Percentiles rank a stretch among this genome's conserved stretches.
phyloP scores from a whole-genome alignment of 1,140 invertebrate genomes.

The Drosophila chauvacae region DNA sequence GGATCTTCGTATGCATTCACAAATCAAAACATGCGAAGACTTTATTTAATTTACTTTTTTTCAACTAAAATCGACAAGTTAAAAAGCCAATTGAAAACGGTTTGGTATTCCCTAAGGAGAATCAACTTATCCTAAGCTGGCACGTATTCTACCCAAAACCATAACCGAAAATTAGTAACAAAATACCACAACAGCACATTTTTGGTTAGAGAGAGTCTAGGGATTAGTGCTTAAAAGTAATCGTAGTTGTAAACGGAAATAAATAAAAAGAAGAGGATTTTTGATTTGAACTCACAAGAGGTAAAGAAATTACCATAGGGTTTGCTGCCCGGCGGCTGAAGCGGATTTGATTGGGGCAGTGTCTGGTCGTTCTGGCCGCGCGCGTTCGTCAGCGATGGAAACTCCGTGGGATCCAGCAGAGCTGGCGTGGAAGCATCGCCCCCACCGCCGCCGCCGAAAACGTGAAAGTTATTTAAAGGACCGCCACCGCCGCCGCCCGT shows the following conservation, averaged over 20 bases:
- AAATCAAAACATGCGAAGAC: not conserved
- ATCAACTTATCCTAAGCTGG: not conserved
- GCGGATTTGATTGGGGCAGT: slow-evolving; percentile 90
- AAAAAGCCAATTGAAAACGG: not conserved
- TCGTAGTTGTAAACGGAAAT: slow-evolving; percentile 59
- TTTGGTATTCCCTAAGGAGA: not conserved
- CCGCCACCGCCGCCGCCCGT: slow-evolving; percentile 85
- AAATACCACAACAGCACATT: slow-evolving; percentile 33
- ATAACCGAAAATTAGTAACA: slow-evolving; percentile 27
- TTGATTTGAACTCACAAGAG: slow-evolving; percentile 84
- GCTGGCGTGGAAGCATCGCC: slow-evolving; percentile 91
- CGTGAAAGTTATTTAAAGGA: slow-evolving; percentile 89
- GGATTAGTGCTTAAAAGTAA: slow-evolving; percentile 37
- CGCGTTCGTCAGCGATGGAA: slow-evolving; percentile 94
- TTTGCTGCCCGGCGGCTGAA: slow-evolving; percentile 94
- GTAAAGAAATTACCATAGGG: slow-evolving; percentile 90
- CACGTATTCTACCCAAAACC: slow-evolving; percentile 25
- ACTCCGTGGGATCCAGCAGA: slow-evolving; percentile 94
- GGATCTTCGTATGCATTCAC: not conserved
- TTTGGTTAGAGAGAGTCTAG: slow-evolving; percentile 2
- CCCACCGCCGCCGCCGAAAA: slow-evolving; percentile 88
- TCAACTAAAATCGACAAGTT: not conserved
- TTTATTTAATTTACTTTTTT: not conserved
- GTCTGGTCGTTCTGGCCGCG: slow-evolving; percentile 89
- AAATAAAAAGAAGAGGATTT: slow-evolving; percentile 76